Conservation (phyloP, 2,888 invertebrate species). For the Eupithecia vulgata region DNA sequence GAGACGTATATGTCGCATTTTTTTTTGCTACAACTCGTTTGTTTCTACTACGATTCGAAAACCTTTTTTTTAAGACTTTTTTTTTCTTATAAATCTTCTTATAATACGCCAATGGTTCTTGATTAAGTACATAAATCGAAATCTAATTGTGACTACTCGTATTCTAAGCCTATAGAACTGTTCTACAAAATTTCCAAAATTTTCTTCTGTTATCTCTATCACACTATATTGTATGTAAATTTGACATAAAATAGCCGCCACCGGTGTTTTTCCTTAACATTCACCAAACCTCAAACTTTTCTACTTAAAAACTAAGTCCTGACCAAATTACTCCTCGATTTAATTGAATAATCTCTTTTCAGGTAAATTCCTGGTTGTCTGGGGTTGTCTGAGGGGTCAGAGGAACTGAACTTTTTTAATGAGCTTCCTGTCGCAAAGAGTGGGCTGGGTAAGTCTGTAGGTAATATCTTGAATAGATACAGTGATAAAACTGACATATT, state of each 20-base stretch:
- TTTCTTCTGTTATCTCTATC: too few relatives aligned
- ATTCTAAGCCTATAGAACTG: too few relatives aligned
- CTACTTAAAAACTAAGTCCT: conserved; percentile 20
- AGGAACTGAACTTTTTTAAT: conserved; percentile 34
- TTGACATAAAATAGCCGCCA: neutral
- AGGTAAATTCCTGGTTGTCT: conserved; percentile 31
- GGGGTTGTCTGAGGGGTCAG: conserved; percentile 24
- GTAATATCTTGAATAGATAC: neutral
- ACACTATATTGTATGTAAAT: too few relatives aligned
- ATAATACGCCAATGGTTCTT: too few relatives aligned
- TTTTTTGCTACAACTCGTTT: too few relatives aligned
- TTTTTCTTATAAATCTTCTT: too few relatives aligned
- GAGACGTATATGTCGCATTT: too few relatives aligned
- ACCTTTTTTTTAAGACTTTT: too few relatives aligned
- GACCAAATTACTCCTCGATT: conserved; percentile 21
- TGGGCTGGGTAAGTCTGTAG: conserved; percentile 8
- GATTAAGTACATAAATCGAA: too few relatives aligned
- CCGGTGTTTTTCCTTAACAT: neutral
- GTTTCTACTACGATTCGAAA: too few relatives aligned
- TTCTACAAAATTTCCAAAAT: too few relatives aligned
- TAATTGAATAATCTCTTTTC: conserved; percentile 37
- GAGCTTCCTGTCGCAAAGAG: conserved; percentile 28
- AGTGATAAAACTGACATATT: neutral
- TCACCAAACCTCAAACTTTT: conserved; percentile 5
- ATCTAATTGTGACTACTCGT: too few relatives aligned